Evolutionary conservation across 2,797 vertebrate genomes (phyloP), one percentile per base, ranked within the genome.

Genomic region (Capromys pilorides): DNA sequence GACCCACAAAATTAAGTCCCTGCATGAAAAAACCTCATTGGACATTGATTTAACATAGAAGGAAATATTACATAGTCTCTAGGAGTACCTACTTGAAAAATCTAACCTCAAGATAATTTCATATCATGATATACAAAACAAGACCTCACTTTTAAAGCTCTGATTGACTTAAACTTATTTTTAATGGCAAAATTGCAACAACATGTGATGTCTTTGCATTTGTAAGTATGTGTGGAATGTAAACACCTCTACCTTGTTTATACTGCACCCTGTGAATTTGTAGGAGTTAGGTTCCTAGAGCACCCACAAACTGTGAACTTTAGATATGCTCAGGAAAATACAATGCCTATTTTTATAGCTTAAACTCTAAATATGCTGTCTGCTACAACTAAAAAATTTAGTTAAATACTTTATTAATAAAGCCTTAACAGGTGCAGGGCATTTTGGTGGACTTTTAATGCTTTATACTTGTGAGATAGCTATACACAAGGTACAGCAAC

Each of bases 1-100:
- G 51, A 49, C 51, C 21, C 39, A 45, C 19, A 64, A 95, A 96
- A 88, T 57, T 45, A 90, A 39, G 61, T 41, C 45, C 22, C 22
- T 90, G 84, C 33, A 57, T 28, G 26, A 13, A 33, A 71, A 75
- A 86, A 90, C 16, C 3, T 81, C 61, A 49, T 33, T 54, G 79
- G 66, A 39, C 5, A 85, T 13, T 1, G 45, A 51, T 77, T 84
- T 91, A 73, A 94, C 26, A 77, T 61, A 91, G 36, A 77, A 51
- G 57, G 67, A 31, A 91, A 93, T 67, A 67, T 73, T 24, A 81
- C 18, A 80, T 7, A 78, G n/a, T 83, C 88, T 95, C 45, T 86
- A 54, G 75, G 85, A 88, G 90, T 82, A 26, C 28, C 18, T 41
- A 90, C 11, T 59, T 82, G 59, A 92, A 95, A 97, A 94, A 88